These are phyloP conservation scores for Zoanthus solanderi DNA, from an alignment of 92 coral and sea anemone species.

Conservation along the genomic window DNA sequence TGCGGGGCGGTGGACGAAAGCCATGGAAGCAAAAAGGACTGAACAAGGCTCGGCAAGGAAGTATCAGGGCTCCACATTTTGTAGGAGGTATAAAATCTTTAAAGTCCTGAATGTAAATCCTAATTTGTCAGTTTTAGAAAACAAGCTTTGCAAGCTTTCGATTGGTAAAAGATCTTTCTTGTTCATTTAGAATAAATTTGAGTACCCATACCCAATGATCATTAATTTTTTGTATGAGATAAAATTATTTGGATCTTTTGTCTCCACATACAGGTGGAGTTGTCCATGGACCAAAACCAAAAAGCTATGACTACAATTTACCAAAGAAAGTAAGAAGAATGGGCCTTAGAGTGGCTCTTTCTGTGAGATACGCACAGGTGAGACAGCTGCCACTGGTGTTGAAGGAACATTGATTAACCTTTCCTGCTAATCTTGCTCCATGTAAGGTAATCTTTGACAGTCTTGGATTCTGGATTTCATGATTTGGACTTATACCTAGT, in stretches of 20 bases:
- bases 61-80: conserved; percentile 97
- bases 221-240: background rate
- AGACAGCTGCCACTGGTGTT: background rate
- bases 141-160: no score
- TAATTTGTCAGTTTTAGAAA: no score
- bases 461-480: no score
- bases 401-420: no score
- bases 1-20: conserved; percentile 96
- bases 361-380: conserved; percentile 97
- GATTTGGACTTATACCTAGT: no score
- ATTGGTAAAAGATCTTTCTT: no score
- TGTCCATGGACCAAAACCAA: conserved; percentile 98
- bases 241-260: no score
- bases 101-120: no score
- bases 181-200: no score
- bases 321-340: conserved; percentile 98
- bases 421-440: no score
- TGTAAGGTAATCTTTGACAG: no score
- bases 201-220: no score
- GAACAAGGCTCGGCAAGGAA: conserved; percentile 97
- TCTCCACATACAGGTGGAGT: conserved; percentile 82
- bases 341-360: conserved; percentile 96
- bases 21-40: conserved; percentile 97
- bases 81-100: conserved; percentile 75
- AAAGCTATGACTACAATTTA: conserved; percentile 84